Evolutionary conservation across 2,113 vertebrate genomes (phyloP).

Genomic region (Stictonetta naevosa): DNA sequence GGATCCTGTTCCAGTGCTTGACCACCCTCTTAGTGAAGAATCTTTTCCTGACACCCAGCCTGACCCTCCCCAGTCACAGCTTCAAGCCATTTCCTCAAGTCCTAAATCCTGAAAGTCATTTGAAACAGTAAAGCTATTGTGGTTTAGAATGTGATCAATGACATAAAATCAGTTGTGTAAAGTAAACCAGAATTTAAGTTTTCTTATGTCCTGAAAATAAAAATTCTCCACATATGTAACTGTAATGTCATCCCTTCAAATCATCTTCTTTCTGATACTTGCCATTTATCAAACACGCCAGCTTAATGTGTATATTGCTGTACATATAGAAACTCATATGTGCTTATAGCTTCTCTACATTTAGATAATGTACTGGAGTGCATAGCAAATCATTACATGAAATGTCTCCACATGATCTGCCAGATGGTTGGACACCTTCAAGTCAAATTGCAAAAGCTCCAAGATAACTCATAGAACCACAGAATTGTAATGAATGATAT

Average conservation of each 20-base stretch:
- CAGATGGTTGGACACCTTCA: neutral
- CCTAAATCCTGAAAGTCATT: neutral
- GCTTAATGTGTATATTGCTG: neutral
- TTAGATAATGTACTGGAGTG: neutral
- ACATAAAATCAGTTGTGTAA: neutral
- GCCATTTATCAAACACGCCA: neutral
- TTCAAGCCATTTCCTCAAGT: too few relatives aligned
- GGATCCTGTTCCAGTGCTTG: too few relatives aligned
- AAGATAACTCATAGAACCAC: neutral
- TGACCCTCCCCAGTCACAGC: too few relatives aligned
- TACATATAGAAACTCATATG: neutral
- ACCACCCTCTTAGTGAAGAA: too few relatives aligned
- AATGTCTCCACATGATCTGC: neutral
- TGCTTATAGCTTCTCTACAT: neutral
- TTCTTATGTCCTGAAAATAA: neutral
- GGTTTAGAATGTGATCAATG: neutral
- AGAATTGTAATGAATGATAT: neutral
- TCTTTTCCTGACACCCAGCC: too few relatives aligned
- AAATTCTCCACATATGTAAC: neutral
- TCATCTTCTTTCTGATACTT: neutral
- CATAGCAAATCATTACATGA: neutral
- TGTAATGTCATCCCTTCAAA: neutral
- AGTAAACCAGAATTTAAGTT: neutral
- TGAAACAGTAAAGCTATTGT: neutral
- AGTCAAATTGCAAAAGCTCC: neutral